Conservation (phyloP, 2,113 vertebrate genomes). For the Desmodus rotundus region DNA sequence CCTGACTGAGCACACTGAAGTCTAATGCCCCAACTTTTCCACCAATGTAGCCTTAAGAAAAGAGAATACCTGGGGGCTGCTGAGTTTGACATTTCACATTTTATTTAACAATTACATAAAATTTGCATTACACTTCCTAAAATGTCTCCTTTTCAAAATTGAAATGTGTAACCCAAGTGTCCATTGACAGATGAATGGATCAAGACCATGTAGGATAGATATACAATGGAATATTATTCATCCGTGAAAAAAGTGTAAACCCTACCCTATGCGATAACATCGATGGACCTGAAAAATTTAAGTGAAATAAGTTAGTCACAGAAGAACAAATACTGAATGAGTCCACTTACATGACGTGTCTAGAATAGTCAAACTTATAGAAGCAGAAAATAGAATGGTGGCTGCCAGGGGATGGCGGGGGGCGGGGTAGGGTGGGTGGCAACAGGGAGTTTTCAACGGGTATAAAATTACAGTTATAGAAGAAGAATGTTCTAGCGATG, state of each 20-base stretch:
- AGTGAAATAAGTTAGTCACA: background rate
- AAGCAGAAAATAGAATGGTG: background rate
- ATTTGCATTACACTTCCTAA: background rate
- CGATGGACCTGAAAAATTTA: background rate
- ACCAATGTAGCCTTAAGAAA: background rate
- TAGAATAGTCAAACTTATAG: background rate
- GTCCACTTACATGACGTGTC: background rate
- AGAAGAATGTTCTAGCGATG: background rate
- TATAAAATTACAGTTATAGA: background rate
- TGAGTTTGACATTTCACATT: background rate
- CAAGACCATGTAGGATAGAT: background rate
- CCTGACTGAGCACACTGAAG: fast-evolving
- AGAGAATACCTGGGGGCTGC: background rate
- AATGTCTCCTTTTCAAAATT: background rate
- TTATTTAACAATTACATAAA: background rate
- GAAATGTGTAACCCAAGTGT: background rate
- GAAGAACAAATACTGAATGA: background rate
- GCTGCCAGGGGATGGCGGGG: background rate
- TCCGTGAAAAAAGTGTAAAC: background rate
- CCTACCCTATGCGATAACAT: background rate
- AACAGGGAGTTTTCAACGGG: background rate
- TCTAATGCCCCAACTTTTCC: no score
- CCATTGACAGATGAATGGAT: background rate
- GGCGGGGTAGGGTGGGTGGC: background rate
- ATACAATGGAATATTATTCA: background rate